Evolutionary conservation across 2,113 vertebrate species (phyloP).

Genomic region (Cisticola juncidis): DNA sequence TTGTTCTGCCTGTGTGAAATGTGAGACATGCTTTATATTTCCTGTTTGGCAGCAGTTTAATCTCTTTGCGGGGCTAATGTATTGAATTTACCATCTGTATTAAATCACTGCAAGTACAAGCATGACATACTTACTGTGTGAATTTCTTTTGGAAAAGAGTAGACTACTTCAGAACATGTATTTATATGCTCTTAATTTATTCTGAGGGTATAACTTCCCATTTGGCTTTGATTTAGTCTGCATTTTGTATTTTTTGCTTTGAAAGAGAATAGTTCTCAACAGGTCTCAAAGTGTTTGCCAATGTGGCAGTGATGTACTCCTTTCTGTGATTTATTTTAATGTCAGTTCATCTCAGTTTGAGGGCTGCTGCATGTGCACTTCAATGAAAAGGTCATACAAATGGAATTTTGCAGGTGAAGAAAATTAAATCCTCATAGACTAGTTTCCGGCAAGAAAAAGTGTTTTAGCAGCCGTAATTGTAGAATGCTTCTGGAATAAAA

Average conservation of each 20-base stretch:
- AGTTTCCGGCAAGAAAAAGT: not conserved
- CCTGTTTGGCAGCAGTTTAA: not conserved
- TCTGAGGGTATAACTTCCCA: not conserved
- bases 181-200: not conserved
- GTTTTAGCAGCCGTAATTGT: not conserved
- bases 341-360: not conserved
- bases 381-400: not conserved
- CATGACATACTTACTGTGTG: not conserved
- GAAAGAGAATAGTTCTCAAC: not conserved
- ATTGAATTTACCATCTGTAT: not conserved
- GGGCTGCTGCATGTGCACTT: not conserved
- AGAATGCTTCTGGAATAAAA: slow-evolving; percentile 9
- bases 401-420: slow-evolving; percentile 36
- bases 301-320: not conserved
- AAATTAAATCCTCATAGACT: slow-evolving; percentile 11
- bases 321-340: not conserved
- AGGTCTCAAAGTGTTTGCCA: not conserved
- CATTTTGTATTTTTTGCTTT: not conserved
- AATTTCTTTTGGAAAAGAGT: not conserved
- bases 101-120: not conserved
- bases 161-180: not conserved
- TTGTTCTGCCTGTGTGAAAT: not conserved
- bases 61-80: not conserved
- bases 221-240: not conserved
- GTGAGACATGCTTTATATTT: rapidly evolving